Percentiles rank a stretch among this genome's conserved stretches.
phyloP scores from a whole-genome alignment of 2,113 vertebrate genomes.

The Pampusana beccarii region DNA sequence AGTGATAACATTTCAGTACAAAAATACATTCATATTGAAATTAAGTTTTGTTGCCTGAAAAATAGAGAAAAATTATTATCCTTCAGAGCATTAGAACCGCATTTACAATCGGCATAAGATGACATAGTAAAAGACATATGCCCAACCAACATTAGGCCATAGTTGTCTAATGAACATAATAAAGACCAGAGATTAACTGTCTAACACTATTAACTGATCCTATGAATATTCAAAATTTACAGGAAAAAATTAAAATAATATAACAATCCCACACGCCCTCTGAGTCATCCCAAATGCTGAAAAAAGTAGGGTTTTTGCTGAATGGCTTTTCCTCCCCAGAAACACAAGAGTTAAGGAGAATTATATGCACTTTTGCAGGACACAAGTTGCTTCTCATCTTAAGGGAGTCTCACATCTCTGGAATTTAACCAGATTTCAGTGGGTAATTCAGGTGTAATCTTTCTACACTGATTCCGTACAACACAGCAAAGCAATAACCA shows the following conservation, averaged over 20 bases:
- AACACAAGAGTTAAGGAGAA: not conserved
- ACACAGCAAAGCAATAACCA: not conserved
- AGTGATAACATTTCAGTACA: constrained; percentile 33
- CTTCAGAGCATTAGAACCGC: not conserved
- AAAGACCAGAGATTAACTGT: not conserved
- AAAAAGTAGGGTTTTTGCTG: not conserved
- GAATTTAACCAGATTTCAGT: not conserved
- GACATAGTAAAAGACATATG: not conserved
- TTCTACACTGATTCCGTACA: not conserved
- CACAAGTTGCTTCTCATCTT: not conserved
- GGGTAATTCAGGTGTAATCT: not conserved
- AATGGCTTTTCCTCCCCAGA: not conserved
- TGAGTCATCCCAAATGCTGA: not conserved
- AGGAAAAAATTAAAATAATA: not conserved
- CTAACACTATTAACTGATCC: not conserved
- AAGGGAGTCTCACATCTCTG: not conserved
- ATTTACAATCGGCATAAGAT: not conserved
- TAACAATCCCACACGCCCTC: not conserved
- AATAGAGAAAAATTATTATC: not conserved
- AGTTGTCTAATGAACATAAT: not conserved
- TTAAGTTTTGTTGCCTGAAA: not conserved
- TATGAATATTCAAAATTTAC: not conserved
- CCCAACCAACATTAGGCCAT: not conserved
- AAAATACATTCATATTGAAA: constrained; percentile 10
- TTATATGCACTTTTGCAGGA: not conserved